These are phyloP conservation scores for Leucophora obtusa DNA, from an alignment of 2,888 invertebrate genomes.

Conservation along the genomic window DNA sequence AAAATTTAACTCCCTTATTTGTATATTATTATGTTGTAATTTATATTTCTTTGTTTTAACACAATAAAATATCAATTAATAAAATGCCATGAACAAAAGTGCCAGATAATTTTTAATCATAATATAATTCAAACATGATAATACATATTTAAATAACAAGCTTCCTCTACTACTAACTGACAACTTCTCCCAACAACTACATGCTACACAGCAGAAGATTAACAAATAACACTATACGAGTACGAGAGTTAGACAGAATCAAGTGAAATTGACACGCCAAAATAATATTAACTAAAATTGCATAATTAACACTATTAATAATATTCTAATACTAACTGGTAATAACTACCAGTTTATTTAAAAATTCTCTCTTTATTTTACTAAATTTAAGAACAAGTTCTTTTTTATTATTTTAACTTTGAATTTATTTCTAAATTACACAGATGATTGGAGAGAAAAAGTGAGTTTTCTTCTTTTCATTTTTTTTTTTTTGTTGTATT, in stretches of 20 bases:
- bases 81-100: conserved; percentile 20
- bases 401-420: conserved; percentile 5
- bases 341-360: neutral
- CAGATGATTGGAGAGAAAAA: conserved; percentile 2
- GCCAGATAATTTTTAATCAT: conserved; percentile 29
- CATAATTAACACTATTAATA: conserved; percentile 37
- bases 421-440: neutral
- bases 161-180: conserved; percentile 29
- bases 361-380: neutral
- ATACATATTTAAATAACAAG: conserved; percentile 43
- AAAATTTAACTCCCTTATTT: neutral
- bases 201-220: neutral
- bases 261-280: conserved; percentile 34
- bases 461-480: conserved; percentile 14
- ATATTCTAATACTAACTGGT: conserved; percentile 3
- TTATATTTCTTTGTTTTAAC: neutral
- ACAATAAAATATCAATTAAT: conserved; percentile 34
- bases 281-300: conserved; percentile 33
- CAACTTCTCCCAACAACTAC: neutral
- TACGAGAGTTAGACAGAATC: conserved; percentile 12
- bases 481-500: neutral
- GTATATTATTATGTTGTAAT: conserved; percentile 2
- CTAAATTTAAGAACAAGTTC: conserved; percentile 32
- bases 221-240: conserved; percentile 11
- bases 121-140: conserved; percentile 45